Conservation (phyloP, 2,797 vertebrate species). For the Babyrousa celebensis region DNA sequence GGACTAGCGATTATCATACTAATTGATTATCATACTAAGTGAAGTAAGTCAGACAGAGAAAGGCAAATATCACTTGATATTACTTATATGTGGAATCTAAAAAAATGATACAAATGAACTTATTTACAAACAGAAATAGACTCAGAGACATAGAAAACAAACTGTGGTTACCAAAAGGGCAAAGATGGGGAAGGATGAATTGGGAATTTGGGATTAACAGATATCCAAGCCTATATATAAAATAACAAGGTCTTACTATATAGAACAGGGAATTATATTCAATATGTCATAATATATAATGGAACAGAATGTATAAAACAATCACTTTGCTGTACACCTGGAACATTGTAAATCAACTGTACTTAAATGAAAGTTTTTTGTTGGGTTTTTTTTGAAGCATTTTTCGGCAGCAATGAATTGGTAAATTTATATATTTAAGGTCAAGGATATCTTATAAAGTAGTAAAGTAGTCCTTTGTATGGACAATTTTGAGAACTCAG, state of each 20-base stretch:
- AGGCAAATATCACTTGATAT: not conserved
- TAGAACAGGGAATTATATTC: not conserved
- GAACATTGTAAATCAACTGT: not conserved
- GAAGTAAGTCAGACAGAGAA: not conserved
- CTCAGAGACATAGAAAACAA: not conserved
- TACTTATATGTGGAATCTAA: not conserved
- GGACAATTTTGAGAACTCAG: not conserved
- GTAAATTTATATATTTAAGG: not conserved
- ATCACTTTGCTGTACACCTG: not conserved
- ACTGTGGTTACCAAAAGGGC: not conserved
- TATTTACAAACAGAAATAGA: not conserved
- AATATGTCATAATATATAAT: not conserved
- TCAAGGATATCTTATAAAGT: not conserved
- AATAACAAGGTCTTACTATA: not conserved
- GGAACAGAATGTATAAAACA: not conserved
- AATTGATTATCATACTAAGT: not conserved
- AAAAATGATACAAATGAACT: not conserved
- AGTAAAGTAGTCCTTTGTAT: not conserved
- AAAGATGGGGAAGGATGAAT: not conserved
- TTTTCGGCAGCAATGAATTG: not conserved
- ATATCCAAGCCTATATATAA: not conserved
- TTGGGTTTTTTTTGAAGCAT: not conserved
- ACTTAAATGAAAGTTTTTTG: not conserved
- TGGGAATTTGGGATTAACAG: not conserved
- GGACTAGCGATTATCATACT: not conserved